These are phyloP conservation scores for Poeciliopsis turneri DNA, from an alignment of 2,797 vertebrate genomes.

Conservation along the genomic window DNA sequence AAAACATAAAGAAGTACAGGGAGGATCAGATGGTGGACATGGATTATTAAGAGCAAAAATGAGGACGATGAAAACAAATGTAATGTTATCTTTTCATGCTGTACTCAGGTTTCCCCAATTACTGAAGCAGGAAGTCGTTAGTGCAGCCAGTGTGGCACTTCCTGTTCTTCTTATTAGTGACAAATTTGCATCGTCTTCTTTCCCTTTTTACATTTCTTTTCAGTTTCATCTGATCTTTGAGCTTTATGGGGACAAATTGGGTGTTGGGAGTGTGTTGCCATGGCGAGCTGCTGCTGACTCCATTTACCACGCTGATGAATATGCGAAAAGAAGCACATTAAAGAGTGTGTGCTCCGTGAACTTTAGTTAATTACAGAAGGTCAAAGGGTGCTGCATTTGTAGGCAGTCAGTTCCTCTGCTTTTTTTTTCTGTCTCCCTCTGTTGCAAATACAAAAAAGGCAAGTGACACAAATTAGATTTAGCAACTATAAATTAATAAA, in stretches of 20 bases:
- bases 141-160: slow-evolving; percentile 32
- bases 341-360: slow-evolving; percentile 25
- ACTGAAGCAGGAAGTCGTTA: slow-evolving; percentile 61
- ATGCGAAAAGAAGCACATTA: slow-evolving; percentile 27
- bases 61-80: slow-evolving; percentile 6
- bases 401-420: background rate
- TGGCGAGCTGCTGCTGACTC: slow-evolving; percentile 13
- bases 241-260: slow-evolving; percentile 68
- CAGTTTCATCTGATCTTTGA: slow-evolving; percentile 60
- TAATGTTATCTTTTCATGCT: slow-evolving; percentile 25
- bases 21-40: slow-evolving; percentile 26
- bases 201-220: slow-evolving; percentile 32
- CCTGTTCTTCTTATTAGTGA: slow-evolving; percentile 55
- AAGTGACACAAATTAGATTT: background rate
- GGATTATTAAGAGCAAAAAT: slow-evolving; percentile 1
- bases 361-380: slow-evolving; percentile 28
- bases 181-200: slow-evolving; percentile 33
- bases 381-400: background rate
- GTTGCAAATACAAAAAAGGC: background rate
- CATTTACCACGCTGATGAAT: slow-evolving; percentile 20
- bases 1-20: background rate
- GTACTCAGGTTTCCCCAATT: slow-evolving; percentile 57
- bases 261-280: slow-evolving; percentile 44
- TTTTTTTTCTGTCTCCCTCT: slow-evolving; percentile 1
- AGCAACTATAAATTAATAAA: background rate